These are phyloP conservation scores for Rhorus exstirpatorius DNA, from an alignment of 2,888 invertebrate species.

Conservation along the genomic window DNA sequence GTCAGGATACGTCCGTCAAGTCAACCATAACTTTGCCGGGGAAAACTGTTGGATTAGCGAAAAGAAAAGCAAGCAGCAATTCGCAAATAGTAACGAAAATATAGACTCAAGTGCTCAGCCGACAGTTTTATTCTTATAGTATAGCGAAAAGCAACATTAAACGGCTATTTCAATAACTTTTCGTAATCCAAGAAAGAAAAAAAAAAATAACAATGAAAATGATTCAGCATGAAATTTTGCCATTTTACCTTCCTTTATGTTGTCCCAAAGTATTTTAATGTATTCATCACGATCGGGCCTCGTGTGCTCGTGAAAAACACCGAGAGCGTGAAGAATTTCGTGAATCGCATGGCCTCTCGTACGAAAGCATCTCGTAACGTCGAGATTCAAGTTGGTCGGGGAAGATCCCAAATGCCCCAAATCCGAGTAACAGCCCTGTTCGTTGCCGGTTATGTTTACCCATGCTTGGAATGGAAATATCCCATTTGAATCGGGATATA, in stretches of 20 bases:
- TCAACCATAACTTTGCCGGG: no score
- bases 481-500: constrained; percentile 58
- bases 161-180: not conserved
- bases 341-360: constrained; percentile 69
- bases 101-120: no score
- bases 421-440: constrained; percentile 69
- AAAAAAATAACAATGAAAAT: not conserved
- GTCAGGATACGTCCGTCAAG: no score
- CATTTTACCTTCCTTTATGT: constrained; percentile 65
- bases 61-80: no score
- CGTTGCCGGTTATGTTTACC: constrained; percentile 70
- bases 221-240: not conserved
- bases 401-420: constrained; percentile 60
- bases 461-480: constrained; percentile 56
- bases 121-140: no score
- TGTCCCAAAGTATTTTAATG: constrained; percentile 70
- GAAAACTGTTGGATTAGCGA: no score
- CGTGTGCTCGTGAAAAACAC: constrained; percentile 72
- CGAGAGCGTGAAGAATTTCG: constrained; percentile 71
- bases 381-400: constrained; percentile 63
- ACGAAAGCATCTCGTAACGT: constrained; percentile 63
- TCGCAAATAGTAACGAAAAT: no score
- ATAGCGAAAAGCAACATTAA: no score
- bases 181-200: not conserved
- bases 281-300: constrained; percentile 71